phyloP scores from a whole-genome alignment of 2,888 invertebrate species.

The Sepioteuthis lessoniana region DNA sequence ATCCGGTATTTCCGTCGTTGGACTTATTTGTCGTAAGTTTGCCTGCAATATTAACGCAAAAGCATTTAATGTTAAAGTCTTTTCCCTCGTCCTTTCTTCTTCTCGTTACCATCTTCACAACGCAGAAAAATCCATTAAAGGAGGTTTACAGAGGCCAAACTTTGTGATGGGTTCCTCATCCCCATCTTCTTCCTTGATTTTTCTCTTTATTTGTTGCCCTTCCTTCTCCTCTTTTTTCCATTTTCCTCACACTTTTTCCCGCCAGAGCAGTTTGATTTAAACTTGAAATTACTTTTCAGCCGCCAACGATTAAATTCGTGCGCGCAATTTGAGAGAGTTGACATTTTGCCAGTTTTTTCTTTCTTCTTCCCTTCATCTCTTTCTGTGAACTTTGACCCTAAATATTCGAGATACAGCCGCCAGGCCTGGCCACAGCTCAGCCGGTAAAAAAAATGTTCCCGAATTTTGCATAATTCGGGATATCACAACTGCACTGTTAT shows the following conservation, averaged over 20 bases:
- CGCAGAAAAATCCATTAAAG: background rate
- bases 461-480: background rate
- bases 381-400: background rate
- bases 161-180: background rate
- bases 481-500: background rate
- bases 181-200: background rate
- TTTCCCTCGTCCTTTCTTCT: background rate
- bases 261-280: conserved; percentile 19
- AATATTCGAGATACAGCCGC: background rate
- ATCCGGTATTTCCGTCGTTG: background rate
- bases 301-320: conserved; percentile 19
- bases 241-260: background rate
- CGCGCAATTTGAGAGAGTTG: background rate
- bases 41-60: background rate
- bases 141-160: background rate
- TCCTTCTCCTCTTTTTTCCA: background rate
- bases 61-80: background rate
- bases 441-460: background rate
- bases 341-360: background rate
- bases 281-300: conserved; percentile 33
- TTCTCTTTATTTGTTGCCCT: background rate
- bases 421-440: background rate
- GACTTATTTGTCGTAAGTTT: background rate
- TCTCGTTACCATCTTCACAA: background rate
- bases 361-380: background rate